These are phyloP conservation scores for Scyliorhinus canicula DNA, from an alignment of 2,797 vertebrate genomes.

Conservation along the genomic window DNA sequence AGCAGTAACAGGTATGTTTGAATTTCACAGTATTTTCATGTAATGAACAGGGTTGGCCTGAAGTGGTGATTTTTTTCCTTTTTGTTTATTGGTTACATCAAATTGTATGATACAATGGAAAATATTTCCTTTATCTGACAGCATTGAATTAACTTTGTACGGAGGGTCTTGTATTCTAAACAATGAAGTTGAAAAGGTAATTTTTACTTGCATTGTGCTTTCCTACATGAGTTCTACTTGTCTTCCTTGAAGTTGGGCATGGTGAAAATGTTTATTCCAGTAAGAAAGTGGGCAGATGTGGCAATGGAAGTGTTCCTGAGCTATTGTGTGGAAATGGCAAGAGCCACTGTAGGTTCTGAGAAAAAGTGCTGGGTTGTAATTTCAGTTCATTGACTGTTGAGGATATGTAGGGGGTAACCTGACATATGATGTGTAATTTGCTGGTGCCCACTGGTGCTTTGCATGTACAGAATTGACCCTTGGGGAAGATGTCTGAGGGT, in stretches of 20 bases:
- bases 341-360: too few relatives aligned
- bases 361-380: neutral
- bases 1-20: constrained; percentile 63
- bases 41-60: neutral
- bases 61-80: neutral
- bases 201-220: neutral
- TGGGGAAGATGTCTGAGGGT: neutral
- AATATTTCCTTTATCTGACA: neutral
- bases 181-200: neutral
- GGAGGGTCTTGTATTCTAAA: neutral
- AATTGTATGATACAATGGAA: neutral
- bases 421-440: neutral
- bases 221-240: neutral
- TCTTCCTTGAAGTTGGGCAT: neutral
- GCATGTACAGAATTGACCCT: neutral
- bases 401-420: neutral
- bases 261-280: neutral
- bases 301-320: neutral
- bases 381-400: neutral
- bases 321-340: neutral
- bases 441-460: neutral
- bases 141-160: neutral
- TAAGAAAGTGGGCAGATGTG: neutral
- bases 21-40: neutral
- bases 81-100: neutral